phyloP scores from a whole-genome alignment of 2,113 vertebrate species.

The Colistium nudipinnis region DNA sequence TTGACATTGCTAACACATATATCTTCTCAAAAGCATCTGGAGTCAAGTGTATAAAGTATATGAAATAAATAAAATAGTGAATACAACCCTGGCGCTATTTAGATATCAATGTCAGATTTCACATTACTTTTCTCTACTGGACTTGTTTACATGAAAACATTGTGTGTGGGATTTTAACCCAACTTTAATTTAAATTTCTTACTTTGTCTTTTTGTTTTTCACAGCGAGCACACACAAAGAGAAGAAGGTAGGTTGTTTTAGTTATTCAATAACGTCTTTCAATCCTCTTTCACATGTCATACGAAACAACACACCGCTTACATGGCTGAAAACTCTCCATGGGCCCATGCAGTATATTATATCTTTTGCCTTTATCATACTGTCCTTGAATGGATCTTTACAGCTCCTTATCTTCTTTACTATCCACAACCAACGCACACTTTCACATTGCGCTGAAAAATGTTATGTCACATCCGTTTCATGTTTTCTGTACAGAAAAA shows the following conservation, averaged over 20 bases:
- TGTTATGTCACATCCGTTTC: too few species aligned
- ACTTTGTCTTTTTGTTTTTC: constrained; percentile 23
- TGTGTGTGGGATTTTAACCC: neutral
- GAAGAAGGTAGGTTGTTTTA: constrained; percentile 70
- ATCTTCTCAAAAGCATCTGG: neutral
- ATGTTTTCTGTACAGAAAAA: too few species aligned
- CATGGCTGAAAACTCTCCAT: too few species aligned
- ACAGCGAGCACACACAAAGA: constrained; percentile 57
- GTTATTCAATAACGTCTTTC: neutral
- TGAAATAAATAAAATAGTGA: neutral
- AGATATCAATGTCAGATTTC: neutral
- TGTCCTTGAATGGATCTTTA: constrained; percentile 5
- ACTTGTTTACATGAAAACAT: neutral
- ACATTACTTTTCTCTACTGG: neutral
- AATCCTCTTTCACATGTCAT: neutral
- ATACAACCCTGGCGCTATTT: neutral
- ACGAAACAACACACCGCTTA: neutral
- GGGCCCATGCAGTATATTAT: too few species aligned
- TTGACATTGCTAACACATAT: neutral
- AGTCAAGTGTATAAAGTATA: neutral
- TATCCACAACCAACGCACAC: neutral
- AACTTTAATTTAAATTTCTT: neutral
- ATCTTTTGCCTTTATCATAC: too few species aligned
- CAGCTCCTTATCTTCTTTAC: constrained; percentile 22
- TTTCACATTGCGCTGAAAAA: neutral